Percentiles rank a stretch among this genome's conserved stretches.
phyloP scores from a whole-genome alignment of 2,797 vertebrate genomes.

The Aulostomus chinensis region DNA sequence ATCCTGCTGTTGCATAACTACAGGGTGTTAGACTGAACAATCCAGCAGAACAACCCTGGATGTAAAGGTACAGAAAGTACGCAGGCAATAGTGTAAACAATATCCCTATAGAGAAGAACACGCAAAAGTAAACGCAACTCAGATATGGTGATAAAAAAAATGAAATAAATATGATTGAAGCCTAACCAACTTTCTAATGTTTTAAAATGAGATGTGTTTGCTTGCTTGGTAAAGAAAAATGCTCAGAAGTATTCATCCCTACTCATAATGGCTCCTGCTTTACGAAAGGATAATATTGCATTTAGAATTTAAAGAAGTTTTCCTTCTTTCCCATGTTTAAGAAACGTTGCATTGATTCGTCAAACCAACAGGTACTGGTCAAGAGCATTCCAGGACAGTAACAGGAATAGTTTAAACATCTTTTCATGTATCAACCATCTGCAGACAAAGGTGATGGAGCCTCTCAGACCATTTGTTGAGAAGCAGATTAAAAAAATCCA shows the following conservation, averaged over 20 bases:
- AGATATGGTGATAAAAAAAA: too few relatives aligned
- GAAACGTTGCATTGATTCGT: constrained; percentile 8
- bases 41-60: not conserved
- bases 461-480: too few relatives aligned
- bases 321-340: not conserved
- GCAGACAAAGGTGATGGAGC: too few relatives aligned
- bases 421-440: constrained; percentile 2
- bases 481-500: too few relatives aligned
- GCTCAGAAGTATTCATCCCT: too few relatives aligned
- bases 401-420: constrained; percentile 2
- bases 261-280: constrained; percentile 15
- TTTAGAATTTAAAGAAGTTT: constrained; percentile 4
- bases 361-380: not conserved
- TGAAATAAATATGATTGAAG: constrained; percentile 13
- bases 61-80: not conserved
- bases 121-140: not conserved
- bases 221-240: too few relatives aligned
- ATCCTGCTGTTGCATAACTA: too few relatives aligned
- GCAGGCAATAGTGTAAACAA: not conserved
- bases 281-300: constrained; percentile 12
- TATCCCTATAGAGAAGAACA: not conserved
- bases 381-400: not conserved
- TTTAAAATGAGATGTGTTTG: not conserved
- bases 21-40: too few relatives aligned
- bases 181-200: constrained; percentile 3